Percentiles rank a stretch among this genome's conserved stretches.
Evolutionary conservation across 2,113 vertebrate genomes (phyloP).

Genomic region (Theristicus caerulescens): DNA sequence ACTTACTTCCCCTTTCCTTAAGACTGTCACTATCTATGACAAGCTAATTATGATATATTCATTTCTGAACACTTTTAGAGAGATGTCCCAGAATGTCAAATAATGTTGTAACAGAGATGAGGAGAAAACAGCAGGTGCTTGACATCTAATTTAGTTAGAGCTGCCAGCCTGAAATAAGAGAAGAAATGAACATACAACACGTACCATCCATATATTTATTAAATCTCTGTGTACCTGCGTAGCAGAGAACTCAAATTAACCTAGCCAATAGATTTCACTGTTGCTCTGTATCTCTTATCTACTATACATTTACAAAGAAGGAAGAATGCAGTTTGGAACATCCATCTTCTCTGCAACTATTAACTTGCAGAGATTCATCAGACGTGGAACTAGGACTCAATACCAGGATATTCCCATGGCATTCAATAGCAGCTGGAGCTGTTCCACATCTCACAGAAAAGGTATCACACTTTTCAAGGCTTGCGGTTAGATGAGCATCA

Average conservation of each 20-base stretch:
- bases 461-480: not conserved
- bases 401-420: not conserved
- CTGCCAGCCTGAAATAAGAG: slow-evolving; percentile 50
- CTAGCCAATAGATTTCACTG: not conserved
- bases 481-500: not conserved
- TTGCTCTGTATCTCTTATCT: not conserved
- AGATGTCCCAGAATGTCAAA: slow-evolving; percentile 52
- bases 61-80: slow-evolving; percentile 64
- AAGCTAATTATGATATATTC: slow-evolving; percentile 59
- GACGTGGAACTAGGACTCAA: not conserved
- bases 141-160: slow-evolving; percentile 60
- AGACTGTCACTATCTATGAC: slow-evolving; percentile 19
- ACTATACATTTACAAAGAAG: not conserved
- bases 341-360: not conserved
- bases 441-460: not conserved
- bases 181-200: slow-evolving; percentile 19
- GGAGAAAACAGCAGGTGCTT: slow-evolving; percentile 48
- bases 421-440: not conserved
- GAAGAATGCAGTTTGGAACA: not conserved
- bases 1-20: slow-evolving; percentile 36
- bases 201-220: not conserved
- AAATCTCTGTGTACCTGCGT: not conserved
- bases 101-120: slow-evolving; percentile 58
- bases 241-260: not conserved
- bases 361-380: not conserved